These are phyloP conservation scores for Drosophila parabipectinata DNA, from an alignment of 1,140 invertebrate species.

Conservation along the genomic window DNA sequence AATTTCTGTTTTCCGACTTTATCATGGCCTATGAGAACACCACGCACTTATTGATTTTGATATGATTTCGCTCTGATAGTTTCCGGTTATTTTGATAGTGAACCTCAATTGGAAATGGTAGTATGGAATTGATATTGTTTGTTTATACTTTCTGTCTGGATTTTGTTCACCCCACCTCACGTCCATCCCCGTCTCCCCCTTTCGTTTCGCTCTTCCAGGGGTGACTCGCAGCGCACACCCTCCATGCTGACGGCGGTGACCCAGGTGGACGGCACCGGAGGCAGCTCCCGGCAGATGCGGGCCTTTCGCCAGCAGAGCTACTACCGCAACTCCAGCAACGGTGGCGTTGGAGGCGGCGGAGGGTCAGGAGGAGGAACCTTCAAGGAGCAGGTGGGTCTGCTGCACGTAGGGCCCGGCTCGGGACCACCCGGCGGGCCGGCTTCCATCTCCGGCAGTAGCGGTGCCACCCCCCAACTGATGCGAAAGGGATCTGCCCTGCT, in stretches of 20 bases:
- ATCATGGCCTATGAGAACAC: not conserved
- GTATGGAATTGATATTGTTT: conserved; percentile 25
- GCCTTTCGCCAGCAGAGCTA: conserved; percentile 79
- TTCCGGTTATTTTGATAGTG: conserved; percentile 11
- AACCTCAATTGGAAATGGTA: conserved; percentile 19
- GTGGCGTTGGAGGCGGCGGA: conserved; percentile 23
- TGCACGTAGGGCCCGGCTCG: conserved; percentile 54
- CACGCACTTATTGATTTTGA: conserved; percentile 4
- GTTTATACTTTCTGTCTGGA: conserved; percentile 1
- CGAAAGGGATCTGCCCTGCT: conserved; percentile 62
- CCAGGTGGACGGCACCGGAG: conserved; percentile 70
- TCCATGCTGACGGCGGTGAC: conserved; percentile 82
- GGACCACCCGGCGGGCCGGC: conserved; percentile 11
- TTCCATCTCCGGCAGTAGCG: conserved; percentile 8
- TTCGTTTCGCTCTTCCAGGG: conserved; percentile 44
- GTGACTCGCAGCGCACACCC: conserved; percentile 78
- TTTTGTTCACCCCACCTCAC: conserved; percentile 16
- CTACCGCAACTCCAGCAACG: conserved; percentile 70
- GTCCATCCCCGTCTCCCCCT: conserved; percentile 9
- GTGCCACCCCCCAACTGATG: conserved; percentile 60
- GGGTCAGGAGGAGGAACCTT: conserved; percentile 23
- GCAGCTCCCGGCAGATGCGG: conserved; percentile 65
- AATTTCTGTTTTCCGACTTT: not conserved
- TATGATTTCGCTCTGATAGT: conserved; percentile 13
- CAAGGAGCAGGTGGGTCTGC: conserved; percentile 71